Percentiles rank a stretch among this genome's conserved stretches.
phyloP scores from a whole-genome alignment of 2,797 vertebrate species.

The Silurus aristotelis region DNA sequence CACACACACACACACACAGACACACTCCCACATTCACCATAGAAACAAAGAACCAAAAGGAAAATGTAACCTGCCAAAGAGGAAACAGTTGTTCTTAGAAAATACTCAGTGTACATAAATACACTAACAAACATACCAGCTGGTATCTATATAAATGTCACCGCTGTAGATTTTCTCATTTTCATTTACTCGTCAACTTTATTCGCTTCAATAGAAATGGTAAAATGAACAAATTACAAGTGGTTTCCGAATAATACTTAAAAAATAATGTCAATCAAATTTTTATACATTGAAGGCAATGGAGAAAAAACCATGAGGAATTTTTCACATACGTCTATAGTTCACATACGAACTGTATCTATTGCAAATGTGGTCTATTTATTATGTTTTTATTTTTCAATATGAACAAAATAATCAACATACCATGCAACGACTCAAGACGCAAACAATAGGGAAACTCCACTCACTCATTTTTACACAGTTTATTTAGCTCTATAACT shows the following conservation, averaged over 20 bases:
- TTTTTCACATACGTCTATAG: neutral
- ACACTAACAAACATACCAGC: neutral
- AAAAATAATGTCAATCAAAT: too few species aligned
- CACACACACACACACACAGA: constrained; percentile 12
- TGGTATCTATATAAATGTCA: neutral
- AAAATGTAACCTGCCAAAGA: constrained; percentile 26
- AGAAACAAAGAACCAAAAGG: constrained; percentile 63
- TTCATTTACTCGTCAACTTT: neutral
- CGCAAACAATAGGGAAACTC: neutral
- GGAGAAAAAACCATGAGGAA: too few species aligned
- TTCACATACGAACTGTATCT: too few species aligned
- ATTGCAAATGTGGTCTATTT: neutral
- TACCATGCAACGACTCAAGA: neutral
- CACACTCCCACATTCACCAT: constrained; percentile 2
- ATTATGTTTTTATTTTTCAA: neutral
- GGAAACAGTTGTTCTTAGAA: constrained; percentile 17
- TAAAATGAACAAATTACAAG: neutral
- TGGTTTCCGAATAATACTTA: neutral
- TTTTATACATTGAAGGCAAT: neutral
- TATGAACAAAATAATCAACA: neutral
- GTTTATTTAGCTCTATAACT: neutral
- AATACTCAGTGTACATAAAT: constrained; percentile 4
- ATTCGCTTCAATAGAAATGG: neutral
- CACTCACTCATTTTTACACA: neutral
- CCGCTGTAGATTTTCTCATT: neutral